Base-by-base conservation (phyloP, 2,797 vertebrate species). In the Muraenolepis orangiensis region DNA sequence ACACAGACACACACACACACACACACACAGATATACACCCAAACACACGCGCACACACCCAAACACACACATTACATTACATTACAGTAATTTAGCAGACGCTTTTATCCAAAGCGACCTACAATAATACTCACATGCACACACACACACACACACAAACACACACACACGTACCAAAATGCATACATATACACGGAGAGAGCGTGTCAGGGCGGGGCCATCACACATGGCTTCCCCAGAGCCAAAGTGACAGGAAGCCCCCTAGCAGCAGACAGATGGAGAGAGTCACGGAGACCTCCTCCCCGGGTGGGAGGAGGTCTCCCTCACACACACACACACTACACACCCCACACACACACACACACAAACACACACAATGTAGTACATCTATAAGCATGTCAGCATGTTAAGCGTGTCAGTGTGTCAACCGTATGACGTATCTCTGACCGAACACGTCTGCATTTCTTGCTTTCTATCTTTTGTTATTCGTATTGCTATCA, bases 191-290 rank as follows among this genome's bases (percentile, higher is more conserved):
- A 26, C 66, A 57, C 42, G 32, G 74, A 64, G 57, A 38, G 28
- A 36, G 1, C 16, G 23, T 75, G 23, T 64, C 23, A 61, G 23
- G 57, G 57, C 16, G 10, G 57, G 68, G 72, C 71, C 23, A 23
- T 77, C 78, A 81, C 82, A 80, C 80, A 36, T 82, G 75, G 72
- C 71, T 64, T 66, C 46, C 67, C 77, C 64, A 66, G 72, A 74
- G 64, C 36, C 23, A 28, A 83, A 79, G 85, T 82, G 83, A 84
- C 82, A 74, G 73, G 74, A n/a, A 85, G 70, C 77, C 75, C 87
- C 74, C 77, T 64, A 76, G 70, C 80, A 78, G 68, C 77, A 76
- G 72, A 64, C 87, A 86, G 84, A 87, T 87, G 86, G 80, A 84
- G 70, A 5, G 40, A 77, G 61, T 20, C 61, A 42, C 69, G 1